Percentiles rank a stretch among this genome's conserved stretches.
phyloP scores from a whole-genome alignment of 2,888 invertebrate species.

The Vannuccia rotundouncinata region DNA sequence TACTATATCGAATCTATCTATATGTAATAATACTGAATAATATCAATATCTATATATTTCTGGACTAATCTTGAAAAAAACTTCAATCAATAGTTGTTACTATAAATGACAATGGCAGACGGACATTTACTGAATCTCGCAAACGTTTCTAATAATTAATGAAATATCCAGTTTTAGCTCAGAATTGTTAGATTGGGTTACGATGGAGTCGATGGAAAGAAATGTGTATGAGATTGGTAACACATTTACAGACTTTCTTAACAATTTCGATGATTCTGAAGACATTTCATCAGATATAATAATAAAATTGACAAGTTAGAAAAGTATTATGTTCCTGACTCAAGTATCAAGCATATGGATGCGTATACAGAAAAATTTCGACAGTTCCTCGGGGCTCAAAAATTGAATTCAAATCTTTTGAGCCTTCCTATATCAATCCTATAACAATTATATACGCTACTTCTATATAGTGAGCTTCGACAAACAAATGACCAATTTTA shows the following conservation, averaged over 20 bases:
- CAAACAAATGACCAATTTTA: neutral
- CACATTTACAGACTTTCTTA: neutral
- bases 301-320: neutral
- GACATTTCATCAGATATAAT: neutral
- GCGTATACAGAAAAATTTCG: neutral
- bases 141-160: neutral
- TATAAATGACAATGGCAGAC: neutral
- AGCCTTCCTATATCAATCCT: neutral
- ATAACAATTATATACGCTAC: neutral
- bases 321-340: neutral
- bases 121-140: neutral
- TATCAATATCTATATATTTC: neutral
- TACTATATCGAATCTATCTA: neutral
- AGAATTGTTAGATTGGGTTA: neutral
- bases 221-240: neutral
- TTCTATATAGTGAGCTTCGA: neutral
- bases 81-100: neutral
- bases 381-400: neutral
- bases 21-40: no score
- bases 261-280: neutral
- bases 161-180: neutral
- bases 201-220: neutral
- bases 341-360: neutral
- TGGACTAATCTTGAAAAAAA: neutral
- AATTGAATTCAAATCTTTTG: neutral